Base-by-base conservation (phyloP, 2,888 invertebrate genomes). In the Ceramica pisi region DNA sequence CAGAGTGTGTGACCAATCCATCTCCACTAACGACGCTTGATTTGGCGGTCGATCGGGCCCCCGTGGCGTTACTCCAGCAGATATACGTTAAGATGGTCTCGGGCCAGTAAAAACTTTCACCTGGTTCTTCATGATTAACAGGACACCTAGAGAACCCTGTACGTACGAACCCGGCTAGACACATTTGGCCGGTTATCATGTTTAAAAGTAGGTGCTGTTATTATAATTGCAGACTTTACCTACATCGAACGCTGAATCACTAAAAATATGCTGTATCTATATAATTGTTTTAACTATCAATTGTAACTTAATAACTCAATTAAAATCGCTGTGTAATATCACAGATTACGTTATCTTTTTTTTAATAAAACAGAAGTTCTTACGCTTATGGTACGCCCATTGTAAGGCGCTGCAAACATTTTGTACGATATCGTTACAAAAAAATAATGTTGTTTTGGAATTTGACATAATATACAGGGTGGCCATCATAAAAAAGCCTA, bases 221-320 rank as follows among this genome's bases (percentile, higher is more conserved):
- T 0, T 8, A 16, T 55, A 76, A 80, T 77, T 35, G 31, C 19
- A 53, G 41, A 51, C 21, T 14, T 57, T 48, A 70, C 61, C 6
- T 41, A 16, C 0, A 35, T 12, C 19, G 46, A 46, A 61, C 19
- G 67, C 50, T 31, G 19, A 46, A 66, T 63, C 14, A 31, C 4
- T 16, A 8, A 38, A 21, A 14, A 14, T 57, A 14, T 12, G 14
- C n/a, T 38, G 35, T 63, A 38, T 5, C 38, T 16, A 46, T 16
- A 44, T 9, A 35, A 35, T 53, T 21, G 41, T 64, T 2, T 21
- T 61, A 65, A 64, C 60, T 50, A 46, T 46, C 67, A 51, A 82
- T 79, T 68, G 71, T 66, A 46, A 78, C 2, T 53, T 87, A 82
- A 83, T 77, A 59, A 68, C 86, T 87, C 72, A 84, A 87, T 86